Base-by-base conservation (phyloP, 2,113 vertebrate species). In the Pyrgilauda ruficollis region DNA sequence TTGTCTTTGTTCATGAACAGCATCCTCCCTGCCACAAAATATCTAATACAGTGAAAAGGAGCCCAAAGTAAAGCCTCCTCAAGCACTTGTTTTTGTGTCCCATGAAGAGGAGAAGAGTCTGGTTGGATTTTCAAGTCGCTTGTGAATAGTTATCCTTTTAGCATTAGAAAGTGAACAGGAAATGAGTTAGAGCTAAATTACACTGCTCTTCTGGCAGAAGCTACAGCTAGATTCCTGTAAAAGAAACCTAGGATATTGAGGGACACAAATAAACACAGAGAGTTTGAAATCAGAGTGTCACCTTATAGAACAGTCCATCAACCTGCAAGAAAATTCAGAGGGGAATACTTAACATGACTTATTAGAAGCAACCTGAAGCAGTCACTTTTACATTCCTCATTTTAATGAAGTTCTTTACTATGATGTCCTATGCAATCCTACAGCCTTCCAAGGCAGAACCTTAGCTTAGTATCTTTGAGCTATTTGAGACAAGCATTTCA, bases 271-370 rank as follows among this genome's bases (percentile, higher is more conserved):
- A 94, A 90, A 97, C 93, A 94, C 88, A 97, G 17, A 95, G 91
- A 96, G 91, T 97, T 97, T 92, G 97, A 98, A 98, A 97, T 92
- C 98, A 98, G 97, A 98, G 97, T 97, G 77, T 98, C 98, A 98
- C 97, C 98, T 98, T 97, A 96, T 98, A 98, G 94, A 98, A 98
- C 97, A 98, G 98, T 96, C 98, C 98, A 98, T 99, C 98, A 98
- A 98, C 98, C 98, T 99, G 98, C 75, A 98, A 98, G 97, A 98
- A 97, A 98, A 98, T 97, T 97, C 98, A 98, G 94, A 98, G 95
- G 89, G 95, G 89, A 94, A 97, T 58, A 96, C 91, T 97, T 97
- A 97, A 95, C 90, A 91, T 68, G 43, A 93, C 52, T 84, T 70
- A 84, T 84, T 74, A 87, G 39, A 94, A 69, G 56, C 68, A 95